Evolutionary conservation across 2,888 invertebrate species (phyloP).

Genomic region (Dryomyza anilis): DNA sequence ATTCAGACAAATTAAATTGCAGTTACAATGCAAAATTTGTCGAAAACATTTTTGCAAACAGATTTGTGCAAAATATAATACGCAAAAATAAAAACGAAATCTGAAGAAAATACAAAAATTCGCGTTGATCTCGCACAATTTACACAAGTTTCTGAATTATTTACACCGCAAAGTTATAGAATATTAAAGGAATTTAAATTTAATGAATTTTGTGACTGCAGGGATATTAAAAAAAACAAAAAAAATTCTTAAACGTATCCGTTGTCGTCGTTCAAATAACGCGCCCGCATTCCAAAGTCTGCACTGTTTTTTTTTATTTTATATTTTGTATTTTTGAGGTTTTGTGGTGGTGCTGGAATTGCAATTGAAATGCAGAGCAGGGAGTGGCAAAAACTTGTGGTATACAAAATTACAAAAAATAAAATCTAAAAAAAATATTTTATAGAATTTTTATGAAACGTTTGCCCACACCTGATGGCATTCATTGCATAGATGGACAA

Average conservation of each 20-base stretch:
- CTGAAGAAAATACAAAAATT: background rate
- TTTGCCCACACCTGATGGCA: background rate
- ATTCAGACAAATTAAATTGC: no score
- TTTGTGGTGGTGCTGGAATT: slow-evolving; percentile 11
- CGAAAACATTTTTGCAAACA: background rate
- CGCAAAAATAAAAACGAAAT: background rate
- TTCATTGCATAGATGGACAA: background rate
- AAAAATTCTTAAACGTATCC: no score
- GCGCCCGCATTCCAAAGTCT: slow-evolving; percentile 13
- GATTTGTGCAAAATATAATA: background rate
- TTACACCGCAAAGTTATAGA: slow-evolving; percentile 14
- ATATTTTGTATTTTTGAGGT: slow-evolving; percentile 12
- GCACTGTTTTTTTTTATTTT: background rate
- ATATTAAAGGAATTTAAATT: slow-evolving; percentile 17
- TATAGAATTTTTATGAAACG: background rate
- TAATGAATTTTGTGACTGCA: background rate
- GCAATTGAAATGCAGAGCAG: background rate
- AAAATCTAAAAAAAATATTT: background rate
- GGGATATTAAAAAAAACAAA: no score
- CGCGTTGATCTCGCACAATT: background rate
- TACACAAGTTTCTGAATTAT: background rate
- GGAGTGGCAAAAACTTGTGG: background rate
- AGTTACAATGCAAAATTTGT: no score
- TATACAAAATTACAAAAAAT: background rate
- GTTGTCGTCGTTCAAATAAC: no score